Base-by-base conservation (phyloP, 2,797 vertebrate genomes). In the Dendrocincla tyrannina region DNA sequence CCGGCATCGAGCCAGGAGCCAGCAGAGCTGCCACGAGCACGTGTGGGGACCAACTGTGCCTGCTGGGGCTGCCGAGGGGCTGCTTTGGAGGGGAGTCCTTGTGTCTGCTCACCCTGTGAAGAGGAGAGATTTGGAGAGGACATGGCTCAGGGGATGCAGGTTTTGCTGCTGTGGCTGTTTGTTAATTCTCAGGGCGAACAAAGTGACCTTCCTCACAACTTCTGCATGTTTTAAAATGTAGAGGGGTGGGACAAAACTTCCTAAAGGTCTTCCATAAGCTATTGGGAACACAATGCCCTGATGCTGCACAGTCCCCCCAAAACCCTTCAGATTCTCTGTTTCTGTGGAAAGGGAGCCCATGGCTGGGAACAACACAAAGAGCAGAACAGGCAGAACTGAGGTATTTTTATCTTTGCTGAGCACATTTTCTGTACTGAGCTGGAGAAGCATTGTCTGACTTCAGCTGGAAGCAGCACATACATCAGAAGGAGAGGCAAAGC, bases 111-210 rank as follows among this genome's bases (percentile, higher is more conserved):
- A 2, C 7, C 18, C 39, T 35, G 30, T 5, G 66, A 28, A 24
- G 69, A 37, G 4, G 52, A 32, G 12, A 17, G 12, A 1, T 7
- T 3, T 42, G 42, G 33, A 33, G 47, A 53, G 13, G 33, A 78
- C 1, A 1, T 2, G 7, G 25, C 11, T 10, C 1, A 3, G 2
- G 17, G 47, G 17, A 17, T 11, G 33, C 11, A 11, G 28, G 19
- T 10, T 46, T 52, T 47, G 64, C 47, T 44, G 32, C 25, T 32
- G n/a, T 14, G 58, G 64, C 35, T 66, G 25, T 13, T 60, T 0
- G 5, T 14, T 5, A 3, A 19, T 39, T 22, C 42, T 20, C 30
- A 5, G 22, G 16, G 2, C 3, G 6, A 28, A 7, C 23, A 19
- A 19, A 8, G 27, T 19, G 25, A 10, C 17, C 30, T 39, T 35